Evolutionary conservation across 2,888 invertebrate genomes (phyloP).

Genomic region (Eretmocerus hayati): DNA sequence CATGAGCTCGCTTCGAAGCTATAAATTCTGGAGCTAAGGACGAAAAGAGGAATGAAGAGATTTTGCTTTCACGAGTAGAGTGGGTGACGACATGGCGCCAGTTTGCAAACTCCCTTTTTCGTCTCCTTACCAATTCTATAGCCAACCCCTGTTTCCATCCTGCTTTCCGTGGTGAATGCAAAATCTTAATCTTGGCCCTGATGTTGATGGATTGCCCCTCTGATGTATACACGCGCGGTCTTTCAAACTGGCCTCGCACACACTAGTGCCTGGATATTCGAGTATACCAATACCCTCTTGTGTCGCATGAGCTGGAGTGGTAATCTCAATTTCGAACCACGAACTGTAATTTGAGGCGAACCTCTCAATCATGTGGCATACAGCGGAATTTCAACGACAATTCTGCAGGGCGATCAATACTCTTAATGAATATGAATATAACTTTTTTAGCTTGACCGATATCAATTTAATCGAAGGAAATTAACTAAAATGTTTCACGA

Average conservation of each 20-base stretch:
- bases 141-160: neutral
- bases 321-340: neutral
- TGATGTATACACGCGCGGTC: neutral
- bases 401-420: no score
- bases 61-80: conserved; percentile 2
- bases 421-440: no score
- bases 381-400: no score
- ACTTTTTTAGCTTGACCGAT: no score
- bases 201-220: conserved; percentile 31
- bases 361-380: neutral
- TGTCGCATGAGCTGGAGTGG: no score
- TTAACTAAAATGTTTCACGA: no score
- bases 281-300: no score
- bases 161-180: conserved; percentile 25
- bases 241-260: neutral
- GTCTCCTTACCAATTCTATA: neutral
- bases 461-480: no score
- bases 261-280: no score
- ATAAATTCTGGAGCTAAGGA: conserved; percentile 15
- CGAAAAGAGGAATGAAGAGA: conserved; percentile 12
- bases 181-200: conserved; percentile 32
- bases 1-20: neutral
- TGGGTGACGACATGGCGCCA: neutral
- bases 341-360: neutral
- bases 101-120: conserved; percentile 19